These are phyloP conservation scores for Sinohyriopsis cumingii DNA, from an alignment of 2,888 invertebrate genomes.

Conservation along the genomic window DNA sequence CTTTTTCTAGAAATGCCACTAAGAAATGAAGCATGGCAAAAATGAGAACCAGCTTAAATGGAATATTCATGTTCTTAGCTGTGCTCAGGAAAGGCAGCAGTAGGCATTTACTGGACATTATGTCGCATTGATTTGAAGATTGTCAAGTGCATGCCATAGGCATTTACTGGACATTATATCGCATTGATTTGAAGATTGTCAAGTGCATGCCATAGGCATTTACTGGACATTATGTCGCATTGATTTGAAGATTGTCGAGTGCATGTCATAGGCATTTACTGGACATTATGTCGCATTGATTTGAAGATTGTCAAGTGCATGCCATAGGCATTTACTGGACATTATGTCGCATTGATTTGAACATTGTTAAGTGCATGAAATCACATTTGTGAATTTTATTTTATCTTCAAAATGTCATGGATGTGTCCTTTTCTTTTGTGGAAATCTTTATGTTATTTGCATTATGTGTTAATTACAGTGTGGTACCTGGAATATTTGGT, in stretches of 20 bases:
- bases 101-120: background rate
- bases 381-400: background rate
- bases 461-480: conserved; percentile 74
- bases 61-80: background rate
- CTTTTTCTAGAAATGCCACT: no score
- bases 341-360: background rate
- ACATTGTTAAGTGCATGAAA: background rate
- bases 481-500: conserved; percentile 97
- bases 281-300: background rate
- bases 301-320: no score
- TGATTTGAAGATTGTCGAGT: no score
- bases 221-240: background rate
- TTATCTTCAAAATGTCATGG: background rate
- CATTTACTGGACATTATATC: background rate
- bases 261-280: background rate
- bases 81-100: background rate
- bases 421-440: no score
- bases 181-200: no score
- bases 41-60: background rate
- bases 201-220: background rate
- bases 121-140: background rate
- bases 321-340: background rate
- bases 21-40: no score
- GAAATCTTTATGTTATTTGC: no score
- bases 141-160: background rate